A percentile compares a stretch with the other conserved stretches of the same genome.
These are phyloP conservation scores for Mola mola DNA, from an alignment of 2,113 vertebrate species.

Conservation along the genomic window DNA sequence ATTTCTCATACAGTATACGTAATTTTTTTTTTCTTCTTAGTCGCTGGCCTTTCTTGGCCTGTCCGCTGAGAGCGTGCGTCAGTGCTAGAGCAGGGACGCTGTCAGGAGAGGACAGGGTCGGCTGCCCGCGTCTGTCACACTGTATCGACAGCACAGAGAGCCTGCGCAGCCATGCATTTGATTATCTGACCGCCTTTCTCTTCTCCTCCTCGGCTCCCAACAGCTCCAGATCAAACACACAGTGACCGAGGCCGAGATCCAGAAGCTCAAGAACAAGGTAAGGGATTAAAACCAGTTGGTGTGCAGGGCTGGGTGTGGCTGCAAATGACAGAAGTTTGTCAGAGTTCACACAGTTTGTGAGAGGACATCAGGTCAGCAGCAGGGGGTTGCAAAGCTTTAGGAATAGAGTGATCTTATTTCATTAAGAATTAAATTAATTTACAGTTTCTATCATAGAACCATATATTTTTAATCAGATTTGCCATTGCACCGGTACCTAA, in stretches of 20 bases:
- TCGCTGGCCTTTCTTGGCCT: no score
- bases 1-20: no score
- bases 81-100: no score
- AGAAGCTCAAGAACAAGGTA: slow-evolving; percentile 99
- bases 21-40: no score
- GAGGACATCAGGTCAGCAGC: neutral
- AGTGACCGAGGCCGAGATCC: slow-evolving; percentile 98
- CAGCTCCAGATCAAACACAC: slow-evolving; percentile 99
- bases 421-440: no score
- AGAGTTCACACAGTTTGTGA: slow-evolving; percentile 11
- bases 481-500: no score
- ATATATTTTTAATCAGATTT: no score
- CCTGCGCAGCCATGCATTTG: slow-evolving; percentile 79
- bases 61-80: no score
- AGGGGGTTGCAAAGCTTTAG: neutral
- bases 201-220: slow-evolving; percentile 78
- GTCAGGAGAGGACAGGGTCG: slow-evolving; percentile 48
- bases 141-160: slow-evolving; percentile 60
- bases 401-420: neutral
- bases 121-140: slow-evolving; percentile 54
- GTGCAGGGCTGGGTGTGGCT: neutral
- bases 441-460: no score
- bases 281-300: slow-evolving; percentile 58
- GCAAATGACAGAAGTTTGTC: slow-evolving; percentile 10
- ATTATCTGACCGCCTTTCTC: slow-evolving; percentile 58